Percentiles rank a stretch among this genome's conserved stretches.
phyloP scores from a whole-genome alignment of 1,140 invertebrate species.

The Papilio glaucus region DNA sequence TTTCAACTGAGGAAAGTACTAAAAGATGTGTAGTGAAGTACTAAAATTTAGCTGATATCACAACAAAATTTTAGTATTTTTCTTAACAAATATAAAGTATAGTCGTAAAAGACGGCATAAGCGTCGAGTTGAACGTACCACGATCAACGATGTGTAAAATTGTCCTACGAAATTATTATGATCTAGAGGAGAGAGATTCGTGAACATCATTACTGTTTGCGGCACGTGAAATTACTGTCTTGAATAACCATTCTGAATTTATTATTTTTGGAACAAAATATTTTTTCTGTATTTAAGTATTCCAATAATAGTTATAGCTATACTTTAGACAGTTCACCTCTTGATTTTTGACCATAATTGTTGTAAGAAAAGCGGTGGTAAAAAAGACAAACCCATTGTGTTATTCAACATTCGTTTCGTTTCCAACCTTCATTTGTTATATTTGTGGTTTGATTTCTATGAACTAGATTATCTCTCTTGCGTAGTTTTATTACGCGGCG shows the following conservation, averaged over 20 bases:
- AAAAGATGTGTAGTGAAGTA: conserved; percentile 17
- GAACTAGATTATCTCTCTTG: conserved; percentile 22
- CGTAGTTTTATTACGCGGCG: conserved; percentile 25
- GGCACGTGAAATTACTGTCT: conserved; percentile 2
- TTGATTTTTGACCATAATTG: not conserved
- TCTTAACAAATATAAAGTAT: conserved; percentile 28
- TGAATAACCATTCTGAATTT: conserved; percentile 8
- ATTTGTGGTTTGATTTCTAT: conserved; percentile 29
- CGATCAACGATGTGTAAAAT: conserved; percentile 11
- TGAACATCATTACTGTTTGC: conserved; percentile 2
- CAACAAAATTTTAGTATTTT: conserved; percentile 14
- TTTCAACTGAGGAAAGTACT: conserved; percentile 1
- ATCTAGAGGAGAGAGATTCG: not conserved
- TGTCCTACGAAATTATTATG: conserved; percentile 15
- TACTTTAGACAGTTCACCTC: not conserved
- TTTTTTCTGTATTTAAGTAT: not conserved
- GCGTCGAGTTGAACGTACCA: conserved; percentile 24
- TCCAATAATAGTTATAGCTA: too few relatives aligned
- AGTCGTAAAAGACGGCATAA: conserved; percentile 11
- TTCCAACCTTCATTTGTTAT: not conserved
- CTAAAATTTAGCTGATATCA: conserved; percentile 8
- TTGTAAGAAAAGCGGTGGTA: not conserved
- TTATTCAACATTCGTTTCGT: not conserved
- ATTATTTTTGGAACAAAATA: not conserved
- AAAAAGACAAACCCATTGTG: not conserved